Base-by-base conservation (phyloP, 1,140 invertebrate species). In the Zaprionus ornatus region DNA sequence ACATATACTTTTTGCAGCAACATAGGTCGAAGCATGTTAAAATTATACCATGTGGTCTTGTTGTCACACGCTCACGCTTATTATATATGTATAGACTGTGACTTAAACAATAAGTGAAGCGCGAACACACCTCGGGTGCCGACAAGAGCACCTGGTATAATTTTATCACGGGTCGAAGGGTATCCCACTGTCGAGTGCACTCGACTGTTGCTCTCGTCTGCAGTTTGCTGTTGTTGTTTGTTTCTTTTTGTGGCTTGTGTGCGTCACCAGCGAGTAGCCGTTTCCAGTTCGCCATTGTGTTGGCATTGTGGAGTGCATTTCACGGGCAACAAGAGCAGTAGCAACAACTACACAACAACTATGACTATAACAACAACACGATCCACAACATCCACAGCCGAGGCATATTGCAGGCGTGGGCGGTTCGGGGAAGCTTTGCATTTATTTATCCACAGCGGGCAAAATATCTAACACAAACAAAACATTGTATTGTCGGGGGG, bases 391-490 rank as follows among this genome's bases (percentile, higher is more conserved):
- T 42, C 37, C 50, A 27, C 50, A 55, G 9, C 19, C 19, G 21
- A 4, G 21, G 48, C 19, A 52, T 19, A 4, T 5, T 23, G 48
- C 9, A 23, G 19, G 48, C 48, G 50, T 52, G 50, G 50, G 50
- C 10, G 29, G 1, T 13, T 62, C 23, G 25, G 54, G 29, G 40
- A n/a, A 68, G 65, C 65, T 74, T 68, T 74, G 19, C 35, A 45
- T 74, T 60, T 73, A 35, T 73, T 73, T 67, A 61, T 56, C 32
- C 57, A 19, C 32, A 32, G 40, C 35, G 55, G 52, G 55, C 70
- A 50, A 56, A 45, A 54, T 42, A 55, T 40, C 63, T n/a, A 59
- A 60, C 19, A 21, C 57, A 74, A 56, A 48, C 37, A 57, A 56
- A 40, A 9, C 9, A 7, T 13, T 23, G 23, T 19, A 13, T 29